A percentile compares a stretch with the other conserved stretches of the same genome.
phyloP scores from a whole-genome alignment of 2,113 vertebrate species.

The Chitala chitala region DNA sequence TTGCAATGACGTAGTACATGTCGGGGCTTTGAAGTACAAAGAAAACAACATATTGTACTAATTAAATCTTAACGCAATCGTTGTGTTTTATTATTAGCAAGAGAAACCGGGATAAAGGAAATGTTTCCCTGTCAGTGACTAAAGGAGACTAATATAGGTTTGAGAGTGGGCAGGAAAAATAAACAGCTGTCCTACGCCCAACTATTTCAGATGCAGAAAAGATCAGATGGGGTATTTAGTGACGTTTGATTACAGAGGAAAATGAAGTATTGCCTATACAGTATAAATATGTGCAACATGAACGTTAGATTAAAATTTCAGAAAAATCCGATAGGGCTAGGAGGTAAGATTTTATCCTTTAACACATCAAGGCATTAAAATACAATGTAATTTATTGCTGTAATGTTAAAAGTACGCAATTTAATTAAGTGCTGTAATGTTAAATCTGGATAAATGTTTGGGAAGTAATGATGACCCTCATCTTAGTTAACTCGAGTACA shows the following conservation, averaged over 20 bases:
- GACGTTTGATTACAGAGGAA: slow-evolving; percentile 15
- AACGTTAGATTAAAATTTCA: not conserved
- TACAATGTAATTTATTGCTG: no score
- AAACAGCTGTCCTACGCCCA: no score
- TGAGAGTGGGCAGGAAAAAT: no score
- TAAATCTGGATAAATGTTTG: not conserved
- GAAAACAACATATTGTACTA: not conserved
- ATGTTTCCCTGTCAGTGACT: no score
- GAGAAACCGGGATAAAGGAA: no score
- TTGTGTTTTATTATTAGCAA: no score
- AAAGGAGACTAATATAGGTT: no score
- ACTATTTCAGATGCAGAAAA: no score
- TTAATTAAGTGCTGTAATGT: not conserved
- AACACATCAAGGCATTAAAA: no score
- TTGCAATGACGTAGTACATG: not conserved
- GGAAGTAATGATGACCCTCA: no score
- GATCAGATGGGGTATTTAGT: not conserved
- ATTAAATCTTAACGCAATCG: no score
- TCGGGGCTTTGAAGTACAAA: not conserved
- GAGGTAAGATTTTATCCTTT: not conserved
- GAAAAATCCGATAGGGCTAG: not conserved
- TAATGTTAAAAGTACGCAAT: no score
- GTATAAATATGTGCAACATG: slow-evolving; percentile 30
- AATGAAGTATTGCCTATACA: slow-evolving; percentile 7
- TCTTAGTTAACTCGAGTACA: not conserved